phyloP scores from a whole-genome alignment of 2,888 invertebrate species.

The Drosophila ustulata region DNA sequence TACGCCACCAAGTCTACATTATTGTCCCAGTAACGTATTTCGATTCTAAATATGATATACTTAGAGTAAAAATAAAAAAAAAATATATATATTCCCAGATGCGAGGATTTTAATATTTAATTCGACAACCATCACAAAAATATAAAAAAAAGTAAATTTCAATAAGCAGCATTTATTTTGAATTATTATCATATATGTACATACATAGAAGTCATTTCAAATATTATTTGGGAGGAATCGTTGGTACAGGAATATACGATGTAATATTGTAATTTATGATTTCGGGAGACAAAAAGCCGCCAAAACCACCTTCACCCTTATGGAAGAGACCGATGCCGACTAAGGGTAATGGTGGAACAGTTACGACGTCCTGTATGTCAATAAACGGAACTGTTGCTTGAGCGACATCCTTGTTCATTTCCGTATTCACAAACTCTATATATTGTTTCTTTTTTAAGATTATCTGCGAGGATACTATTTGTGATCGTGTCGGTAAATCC shows the following conservation, averaged over 20 bases:
- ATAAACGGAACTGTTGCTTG: slow-evolving; percentile 94
- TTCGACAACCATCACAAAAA: too few species aligned
- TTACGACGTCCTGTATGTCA: slow-evolving; percentile 90
- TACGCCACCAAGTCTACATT: too few species aligned
- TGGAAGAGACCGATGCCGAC: slow-evolving; percentile 85
- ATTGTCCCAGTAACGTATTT: too few species aligned
- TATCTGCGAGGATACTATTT: slow-evolving; percentile 82
- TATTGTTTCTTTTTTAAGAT: slow-evolving; percentile 89
- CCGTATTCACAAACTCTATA: slow-evolving; percentile 89
- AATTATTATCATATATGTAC: too few species aligned
- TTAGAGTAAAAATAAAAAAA: too few species aligned
- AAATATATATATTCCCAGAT: too few species aligned
- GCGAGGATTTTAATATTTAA: too few species aligned
- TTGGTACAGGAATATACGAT: slow-evolving; percentile 87
- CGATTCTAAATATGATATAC: too few species aligned
- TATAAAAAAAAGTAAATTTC: too few species aligned
- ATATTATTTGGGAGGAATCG: not conserved
- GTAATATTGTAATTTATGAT: slow-evolving; percentile 91
- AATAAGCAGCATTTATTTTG: too few species aligned
- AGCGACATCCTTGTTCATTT: slow-evolving; percentile 90
- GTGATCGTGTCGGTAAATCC: slow-evolving; percentile 88
- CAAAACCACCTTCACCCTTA: slow-evolving; percentile 89
- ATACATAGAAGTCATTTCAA: too few species aligned
- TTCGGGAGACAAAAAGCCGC: slow-evolving; percentile 91
- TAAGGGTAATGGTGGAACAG: slow-evolving; percentile 74